Conservation (phyloP, 35 echinoderm and acorn worm genomes). For the Holothuria glaberrima region DNA sequence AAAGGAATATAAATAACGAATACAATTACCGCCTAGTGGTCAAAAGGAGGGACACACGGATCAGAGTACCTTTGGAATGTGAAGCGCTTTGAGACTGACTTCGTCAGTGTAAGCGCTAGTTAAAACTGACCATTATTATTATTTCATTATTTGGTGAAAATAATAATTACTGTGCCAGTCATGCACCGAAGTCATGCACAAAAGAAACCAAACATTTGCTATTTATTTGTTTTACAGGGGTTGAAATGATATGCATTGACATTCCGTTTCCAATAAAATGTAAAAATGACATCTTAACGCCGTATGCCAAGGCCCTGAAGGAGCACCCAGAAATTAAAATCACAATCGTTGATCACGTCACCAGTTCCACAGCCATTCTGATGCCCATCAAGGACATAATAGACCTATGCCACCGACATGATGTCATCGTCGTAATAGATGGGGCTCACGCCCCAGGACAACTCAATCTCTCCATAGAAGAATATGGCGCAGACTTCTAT, state of each 20-base stretch:
- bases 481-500: conserved; percentile 58
- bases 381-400: conserved; percentile 51
- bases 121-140: no score
- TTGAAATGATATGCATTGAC: conserved; percentile 57
- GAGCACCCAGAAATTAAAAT: conserved; percentile 31
- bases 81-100: no score
- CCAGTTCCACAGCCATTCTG: conserved; percentile 22
- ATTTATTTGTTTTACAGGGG: conserved; percentile 38
- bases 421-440: conserved; percentile 31
- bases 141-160: no score
- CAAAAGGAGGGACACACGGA: no score
- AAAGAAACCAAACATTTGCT: no score
- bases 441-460: conserved; percentile 59
- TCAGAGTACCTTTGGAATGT: no score
- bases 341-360: conserved; percentile 35
- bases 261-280: conserved; percentile 67
- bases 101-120: no score
- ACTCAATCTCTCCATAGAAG: conserved; percentile 16
- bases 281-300: conserved; percentile 39
- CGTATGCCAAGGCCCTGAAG: conserved; percentile 10
- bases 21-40: no score
- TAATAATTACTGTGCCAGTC: no score
- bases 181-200: no score
- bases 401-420: conserved; percentile 41
- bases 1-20: no score